Evolutionary conservation across 1,140 invertebrate genomes (phyloP), one percentile per base, ranked within the genome.

Genomic region (Drosophila orosa): DNA sequence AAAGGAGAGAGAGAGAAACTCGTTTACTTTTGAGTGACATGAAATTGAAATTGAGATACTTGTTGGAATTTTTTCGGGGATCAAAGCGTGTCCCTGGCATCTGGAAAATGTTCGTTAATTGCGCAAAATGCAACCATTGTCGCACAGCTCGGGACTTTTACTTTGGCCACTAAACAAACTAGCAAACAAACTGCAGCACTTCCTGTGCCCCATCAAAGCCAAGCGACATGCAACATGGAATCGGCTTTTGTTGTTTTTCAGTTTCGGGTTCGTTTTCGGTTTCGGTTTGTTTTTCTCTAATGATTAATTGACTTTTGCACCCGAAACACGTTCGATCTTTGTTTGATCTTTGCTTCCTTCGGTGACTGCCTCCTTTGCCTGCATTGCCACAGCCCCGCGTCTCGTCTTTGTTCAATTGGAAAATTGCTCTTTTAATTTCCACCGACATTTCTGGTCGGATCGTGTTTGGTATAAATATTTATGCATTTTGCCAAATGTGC

Each of bases 281-380:
- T 22, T 55, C 42, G 55, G n/a, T 65, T 65, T 33, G 52, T 61
- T 86, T 85, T 67, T 73, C 79, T 75, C 65, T 82, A 87, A 86
- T 86, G 82, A 86, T 86, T 86, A 86, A 86, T 86, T 86, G 82
- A 86, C 82, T 86, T 86, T 86, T 86, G 82, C 82, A 80, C 81
- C 73, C 42, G 58, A 84, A 86, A 86, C 81, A 86, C 82, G 82
- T 85, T 86, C 74, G 81, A 86, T 85, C 69, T 81, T 69, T 75
- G 74, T 82, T 82, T 78, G 74, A 80, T 72, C 66, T 55, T 29
- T 42, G 44, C 78, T 80, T 83, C 61, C 80, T 67, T 67, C 33
- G 65, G 45, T 22, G 27, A 24, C 61, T 56, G 44, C 17, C 57
- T 35, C 31, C 22, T 5, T 3, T 24, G 22, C 56, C 61, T 60